These are phyloP conservation scores for Cephus cinctus DNA, from an alignment of 1,140 invertebrate genomes.

Conservation along the genomic window DNA sequence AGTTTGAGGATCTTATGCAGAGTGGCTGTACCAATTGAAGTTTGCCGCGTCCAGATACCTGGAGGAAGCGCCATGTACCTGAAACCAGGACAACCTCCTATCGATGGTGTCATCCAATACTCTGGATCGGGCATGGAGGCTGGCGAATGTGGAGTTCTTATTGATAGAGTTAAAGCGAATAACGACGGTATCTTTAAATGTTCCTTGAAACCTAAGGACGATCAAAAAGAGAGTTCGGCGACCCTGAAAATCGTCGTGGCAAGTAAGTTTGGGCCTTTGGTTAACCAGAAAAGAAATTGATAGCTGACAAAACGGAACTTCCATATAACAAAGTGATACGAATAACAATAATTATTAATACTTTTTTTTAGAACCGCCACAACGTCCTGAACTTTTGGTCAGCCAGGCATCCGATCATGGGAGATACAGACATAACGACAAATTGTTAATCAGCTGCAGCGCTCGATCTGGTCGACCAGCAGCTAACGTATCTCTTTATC, in stretches of 20 bases:
- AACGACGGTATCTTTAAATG: constrained; percentile 71
- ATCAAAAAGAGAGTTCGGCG: constrained; percentile 45
- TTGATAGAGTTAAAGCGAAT: constrained; percentile 61
- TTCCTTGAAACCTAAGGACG: constrained; percentile 55
- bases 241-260: constrained; percentile 67
- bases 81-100: constrained; percentile 27
- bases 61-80: constrained; percentile 41
- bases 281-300: background rate
- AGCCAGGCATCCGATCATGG: constrained; percentile 47
- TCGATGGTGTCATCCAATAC: constrained; percentile 55
- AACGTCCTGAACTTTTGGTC: constrained; percentile 58
- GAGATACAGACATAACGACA: constrained; percentile 61
- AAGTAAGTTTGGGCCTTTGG: constrained; percentile 60
- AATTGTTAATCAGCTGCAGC: constrained; percentile 64
- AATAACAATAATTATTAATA: background rate
- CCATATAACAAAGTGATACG: background rate
- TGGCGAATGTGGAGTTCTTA: constrained; percentile 70
- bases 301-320: background rate
- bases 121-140: constrained; percentile 57
- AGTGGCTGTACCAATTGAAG: constrained; percentile 39
- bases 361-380: constrained; percentile 59
- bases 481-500: constrained; percentile 69
- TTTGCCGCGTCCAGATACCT: constrained; percentile 57
- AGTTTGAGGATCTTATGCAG: constrained; percentile 53
- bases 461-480: constrained; percentile 67